Conservation (phyloP, 2,888 invertebrate genomes). For the Cyrtodaria siliqua region DNA sequence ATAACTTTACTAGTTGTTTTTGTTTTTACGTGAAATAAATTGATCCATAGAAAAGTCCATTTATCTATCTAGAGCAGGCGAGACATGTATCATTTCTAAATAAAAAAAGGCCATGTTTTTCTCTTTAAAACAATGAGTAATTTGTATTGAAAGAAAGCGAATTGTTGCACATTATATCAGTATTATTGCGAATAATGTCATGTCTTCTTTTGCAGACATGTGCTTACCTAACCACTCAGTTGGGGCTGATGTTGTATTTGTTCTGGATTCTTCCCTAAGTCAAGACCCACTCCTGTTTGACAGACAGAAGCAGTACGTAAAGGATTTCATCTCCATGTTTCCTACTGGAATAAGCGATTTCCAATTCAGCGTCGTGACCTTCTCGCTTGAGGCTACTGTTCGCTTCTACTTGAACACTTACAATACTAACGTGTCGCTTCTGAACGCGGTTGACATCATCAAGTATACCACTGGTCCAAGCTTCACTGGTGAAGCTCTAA, state of each 20-base stretch:
- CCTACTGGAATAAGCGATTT: slow-evolving; percentile 23
- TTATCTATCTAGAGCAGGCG: too few species aligned
- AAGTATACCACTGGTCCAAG: not conserved
- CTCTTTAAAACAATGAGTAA: too few species aligned
- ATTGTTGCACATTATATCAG: too few species aligned
- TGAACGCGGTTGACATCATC: not conserved
- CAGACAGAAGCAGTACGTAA: slow-evolving; percentile 23
- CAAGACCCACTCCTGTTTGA: not conserved
- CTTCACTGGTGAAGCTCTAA: not conserved
- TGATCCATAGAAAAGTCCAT: too few species aligned
- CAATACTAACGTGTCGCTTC: not conserved
- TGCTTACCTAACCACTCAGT: slow-evolving; percentile 9
- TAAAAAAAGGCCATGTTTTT: too few species aligned
- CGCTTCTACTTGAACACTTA: slow-evolving; percentile 14
- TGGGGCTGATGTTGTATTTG: slow-evolving; percentile 21
- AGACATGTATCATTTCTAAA: too few species aligned
- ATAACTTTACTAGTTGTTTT: too few species aligned
- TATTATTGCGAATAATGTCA: too few species aligned
- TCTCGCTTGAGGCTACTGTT: slow-evolving; percentile 20
- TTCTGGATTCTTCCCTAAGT: slow-evolving; percentile 17
- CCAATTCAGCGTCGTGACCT: slow-evolving; percentile 21
- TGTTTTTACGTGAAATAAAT: too few species aligned
- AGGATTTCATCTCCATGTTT: slow-evolving; percentile 21
- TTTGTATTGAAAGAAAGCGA: too few species aligned
- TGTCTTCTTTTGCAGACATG: slow-evolving; percentile 16